phyloP scores from a whole-genome alignment of 2,113 vertebrate genomes.

The Microtus richardsoni region DNA sequence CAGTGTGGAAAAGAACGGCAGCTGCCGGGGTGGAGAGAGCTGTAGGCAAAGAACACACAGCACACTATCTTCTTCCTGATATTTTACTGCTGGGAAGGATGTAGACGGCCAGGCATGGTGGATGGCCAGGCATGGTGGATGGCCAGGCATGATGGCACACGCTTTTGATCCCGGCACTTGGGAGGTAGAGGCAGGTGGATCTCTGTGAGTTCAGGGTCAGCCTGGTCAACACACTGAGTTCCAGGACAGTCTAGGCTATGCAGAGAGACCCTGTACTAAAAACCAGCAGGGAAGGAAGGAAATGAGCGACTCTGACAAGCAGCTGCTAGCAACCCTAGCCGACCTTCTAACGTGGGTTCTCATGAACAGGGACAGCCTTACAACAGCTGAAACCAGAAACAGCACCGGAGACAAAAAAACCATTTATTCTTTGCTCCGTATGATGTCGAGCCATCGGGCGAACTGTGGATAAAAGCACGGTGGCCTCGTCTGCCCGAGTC shows the following conservation, averaged over 20 bases:
- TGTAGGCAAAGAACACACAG: neutral
- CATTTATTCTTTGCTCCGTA: neutral
- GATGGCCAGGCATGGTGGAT: neutral
- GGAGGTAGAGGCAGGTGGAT: neutral
- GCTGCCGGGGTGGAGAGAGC: neutral
- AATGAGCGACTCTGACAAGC: neutral
- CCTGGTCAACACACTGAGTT: neutral
- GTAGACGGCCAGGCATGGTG: neutral
- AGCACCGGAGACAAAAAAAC: conserved; percentile 1
- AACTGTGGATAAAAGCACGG: neutral
- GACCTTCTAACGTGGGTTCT: neutral
- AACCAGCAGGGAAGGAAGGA: neutral
- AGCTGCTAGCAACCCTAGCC: neutral
- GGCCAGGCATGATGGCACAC: neutral
- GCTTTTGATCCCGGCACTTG: neutral
- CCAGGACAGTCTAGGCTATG: neutral
- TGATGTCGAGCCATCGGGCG: neutral
- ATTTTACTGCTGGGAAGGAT: neutral
- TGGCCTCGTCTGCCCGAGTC: neutral
- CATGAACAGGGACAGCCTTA: neutral
- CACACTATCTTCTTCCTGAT: neutral
- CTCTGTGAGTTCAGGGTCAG: neutral
- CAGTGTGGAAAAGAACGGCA: neutral
- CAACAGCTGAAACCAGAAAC: neutral
- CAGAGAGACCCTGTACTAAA: neutral